Percentiles rank a stretch among this genome's conserved stretches.
Evolutionary conservation across 2,888 invertebrate genomes (phyloP).

Genomic region (Ichneumoninae sp.): DNA sequence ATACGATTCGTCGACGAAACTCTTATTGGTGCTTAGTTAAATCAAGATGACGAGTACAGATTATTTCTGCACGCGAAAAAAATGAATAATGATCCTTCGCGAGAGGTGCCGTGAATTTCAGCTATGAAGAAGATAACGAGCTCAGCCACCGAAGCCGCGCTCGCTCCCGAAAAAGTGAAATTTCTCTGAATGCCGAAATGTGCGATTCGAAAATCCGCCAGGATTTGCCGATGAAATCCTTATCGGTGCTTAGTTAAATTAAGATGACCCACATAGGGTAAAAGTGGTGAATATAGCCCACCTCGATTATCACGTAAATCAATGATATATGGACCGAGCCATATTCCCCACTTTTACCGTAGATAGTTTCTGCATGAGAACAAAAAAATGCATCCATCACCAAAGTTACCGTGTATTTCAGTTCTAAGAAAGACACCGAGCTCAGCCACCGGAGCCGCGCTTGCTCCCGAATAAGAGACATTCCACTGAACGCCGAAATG

Average conservation of each 20-base stretch:
- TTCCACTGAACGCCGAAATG: conserved; percentile 41
- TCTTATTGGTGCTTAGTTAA: too few species aligned
- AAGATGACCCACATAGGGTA: neutral
- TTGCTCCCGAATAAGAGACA: neutral
- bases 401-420: too few species aligned
- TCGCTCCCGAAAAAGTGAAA: conserved; percentile 25
- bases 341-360: too few species aligned
- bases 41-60: neutral
- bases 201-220: too few species aligned
- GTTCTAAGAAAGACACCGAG: too few species aligned
- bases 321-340: too few species aligned
- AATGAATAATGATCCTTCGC: neutral
- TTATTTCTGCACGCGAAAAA: neutral
- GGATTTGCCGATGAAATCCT: too few species aligned
- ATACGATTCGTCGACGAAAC: too few species aligned
- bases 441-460: too few species aligned
- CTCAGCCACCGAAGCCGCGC: neutral
- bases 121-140: neutral
- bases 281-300: too few species aligned
- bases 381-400: neutral
- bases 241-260: too few species aligned
- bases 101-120: neutral
- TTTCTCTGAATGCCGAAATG: conserved; percentile 44
- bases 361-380: neutral
- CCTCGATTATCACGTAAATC: too few species aligned